Percentiles rank a stretch among this genome's conserved stretches.
These are phyloP conservation scores for Gymnopithys bicolor DNA, from an alignment of 2,797 vertebrate species.

Conservation along the genomic window DNA sequence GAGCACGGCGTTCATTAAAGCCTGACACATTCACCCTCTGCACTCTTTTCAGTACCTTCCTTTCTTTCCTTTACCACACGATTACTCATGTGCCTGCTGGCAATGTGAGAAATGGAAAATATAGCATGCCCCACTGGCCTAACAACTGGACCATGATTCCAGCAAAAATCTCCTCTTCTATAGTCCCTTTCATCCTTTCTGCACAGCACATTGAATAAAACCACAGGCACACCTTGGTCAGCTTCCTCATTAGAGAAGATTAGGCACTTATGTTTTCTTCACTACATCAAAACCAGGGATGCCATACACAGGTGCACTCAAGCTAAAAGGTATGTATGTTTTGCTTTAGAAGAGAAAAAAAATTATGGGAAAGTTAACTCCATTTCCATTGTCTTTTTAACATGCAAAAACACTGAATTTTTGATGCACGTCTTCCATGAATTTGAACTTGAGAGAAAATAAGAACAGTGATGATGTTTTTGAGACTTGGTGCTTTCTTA, in stretches of 20 bases:
- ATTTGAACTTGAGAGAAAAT: background rate
- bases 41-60: background rate
- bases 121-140: conserved; percentile 26
- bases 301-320: background rate
- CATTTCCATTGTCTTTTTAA: background rate
- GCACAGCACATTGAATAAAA: conserved; percentile 39
- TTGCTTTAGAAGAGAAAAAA: background rate
- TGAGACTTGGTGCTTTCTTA: background rate
- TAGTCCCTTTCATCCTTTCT: conserved; percentile 53
- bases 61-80: conserved; percentile 16
- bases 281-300: background rate
- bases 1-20: conserved; percentile 36
- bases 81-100: conserved; percentile 49
- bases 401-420: background rate
- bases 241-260: conserved; percentile 42
- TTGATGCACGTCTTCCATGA: background rate
- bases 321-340: background rate
- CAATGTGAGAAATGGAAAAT: conserved; percentile 52
- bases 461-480: background rate
- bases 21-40: background rate
- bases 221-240: conserved; percentile 43
- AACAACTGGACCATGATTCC: conserved; percentile 61
- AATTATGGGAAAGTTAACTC: background rate
- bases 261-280: background rate
- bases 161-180: conserved; percentile 38